Base-by-base conservation (phyloP, 1,140 invertebrate genomes). In the Chlorops oryzae region DNA sequence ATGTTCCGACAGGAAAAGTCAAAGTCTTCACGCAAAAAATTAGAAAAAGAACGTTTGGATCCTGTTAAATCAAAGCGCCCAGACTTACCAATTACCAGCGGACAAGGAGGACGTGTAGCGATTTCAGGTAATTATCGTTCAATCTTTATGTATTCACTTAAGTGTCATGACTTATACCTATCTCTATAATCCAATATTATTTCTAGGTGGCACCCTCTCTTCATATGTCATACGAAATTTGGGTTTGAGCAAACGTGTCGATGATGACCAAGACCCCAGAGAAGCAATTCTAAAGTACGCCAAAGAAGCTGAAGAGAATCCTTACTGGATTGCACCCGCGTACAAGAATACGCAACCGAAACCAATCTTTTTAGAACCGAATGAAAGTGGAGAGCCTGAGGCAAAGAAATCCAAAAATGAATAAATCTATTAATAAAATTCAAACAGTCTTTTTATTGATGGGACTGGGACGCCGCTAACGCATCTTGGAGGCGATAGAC, bases 201-300 rank as follows among this genome's bases (percentile, higher is more conserved):
- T n/a, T n/a, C n/a, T n/a, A n/a, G n/a, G 97, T 23, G 92, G 92
- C 49, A 99, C 96, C 0, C 76, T 99, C 0, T 96, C 93, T 54
- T 98, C 95, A 1, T 99, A 93, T 73, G 94, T 99, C 20, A 97
- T 97, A 39, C 81, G 95, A 48, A 95, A 97, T 71, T 77, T 99
- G 20, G 96, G 95, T 0, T 74, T 95, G 2, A 90, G 88, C 57
- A 98, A 98, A 64, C 81, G 90, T 48, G 88, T 96, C 17, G 87
- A 96, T 57, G 92, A 96, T 62, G 94, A 97, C 73, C 90, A 96
- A 61, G 94, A 99, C 79, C 94, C 96, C 0, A 80, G 96, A 46
- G 92, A 94, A 62, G 95, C 95, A 5, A 96, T 99, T 62, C 75
- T 99, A n/a, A 88, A 92, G 56, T 96, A 88, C 75, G 96, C 96